Base-by-base conservation (phyloP, 2,888 invertebrate species). In the Sceliomorpha sp. region DNA sequence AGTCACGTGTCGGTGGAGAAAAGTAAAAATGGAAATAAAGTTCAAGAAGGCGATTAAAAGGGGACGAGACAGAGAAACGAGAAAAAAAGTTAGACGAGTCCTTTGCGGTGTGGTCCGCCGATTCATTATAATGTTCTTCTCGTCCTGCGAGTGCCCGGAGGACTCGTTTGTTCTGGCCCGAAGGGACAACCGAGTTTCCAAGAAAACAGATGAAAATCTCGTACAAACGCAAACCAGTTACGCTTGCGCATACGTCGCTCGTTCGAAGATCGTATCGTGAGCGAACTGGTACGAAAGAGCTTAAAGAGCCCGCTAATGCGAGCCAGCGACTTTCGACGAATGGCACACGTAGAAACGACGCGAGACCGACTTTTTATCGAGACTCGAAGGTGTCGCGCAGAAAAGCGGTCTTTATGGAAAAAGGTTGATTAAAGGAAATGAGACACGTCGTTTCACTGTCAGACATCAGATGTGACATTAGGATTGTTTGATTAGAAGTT, bases 121-220 rank as follows among this genome's bases (percentile, higher is more conserved):
- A 74, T 73, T 74, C 74, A 72, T 73, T 76, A 73, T 73, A 73
- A 64, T 74, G 70, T 63, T 64, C 39, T 56, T 45, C 58, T 71
- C 71, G 69, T 72, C 51, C 67, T 69, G 62, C 58, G 51, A 36
- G 47, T 44, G 56, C 58, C 68, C 60, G 44, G 50, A 64, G 68
- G 71, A 68, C 75, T 78, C 75, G 78, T 79, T 80, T 80, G 76
- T 79, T 80, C 77, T 69, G 73, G 72, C 71, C 69, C 59, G 44
- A 70, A 66, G 50, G 70, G 59, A 62, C 67, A 56, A 59, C 62
- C 51, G 73, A 74, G 73, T 81, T 85, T 85, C 85, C 78, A 64
- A 84, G 85, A 85, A 85, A 84, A 83, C 80, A 81, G 85, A 85
- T 85, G 84, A 82, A 85, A 84, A 85, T 85, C 85, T 83, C 74